Evolutionary conservation across 2,797 vertebrate genomes (phyloP).

Genomic region (Trachurus trachurus): DNA sequence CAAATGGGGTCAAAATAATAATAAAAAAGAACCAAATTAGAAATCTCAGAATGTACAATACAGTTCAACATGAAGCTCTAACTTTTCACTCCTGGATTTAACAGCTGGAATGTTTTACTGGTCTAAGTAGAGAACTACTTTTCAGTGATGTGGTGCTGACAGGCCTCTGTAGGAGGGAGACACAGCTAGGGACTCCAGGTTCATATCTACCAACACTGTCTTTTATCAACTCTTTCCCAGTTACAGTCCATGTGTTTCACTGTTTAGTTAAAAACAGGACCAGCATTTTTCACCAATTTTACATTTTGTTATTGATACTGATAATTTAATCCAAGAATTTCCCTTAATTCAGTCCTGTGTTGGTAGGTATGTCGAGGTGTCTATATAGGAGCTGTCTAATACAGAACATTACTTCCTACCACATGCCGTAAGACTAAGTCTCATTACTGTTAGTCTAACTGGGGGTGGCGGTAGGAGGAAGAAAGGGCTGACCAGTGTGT

Average conservation of each 20-base stretch:
- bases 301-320: background rate
- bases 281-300: conserved; percentile 2
- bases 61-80: background rate
- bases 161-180: conserved; percentile 66
- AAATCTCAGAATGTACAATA: conserved; percentile 2
- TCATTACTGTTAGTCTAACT: conserved; percentile 65
- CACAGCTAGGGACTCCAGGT: conserved; percentile 60
- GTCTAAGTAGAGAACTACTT: conserved; percentile 40
- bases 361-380: conserved; percentile 77
- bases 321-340: conserved; percentile 40
- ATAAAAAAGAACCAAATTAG: background rate
- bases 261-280: conserved; percentile 5
- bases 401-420: conserved; percentile 70
- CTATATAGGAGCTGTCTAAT: conserved; percentile 72
- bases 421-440: conserved; percentile 77
- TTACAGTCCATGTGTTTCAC: background rate
- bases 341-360: conserved; percentile 55
- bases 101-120: conserved; percentile 30
- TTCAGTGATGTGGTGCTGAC: conserved; percentile 67
- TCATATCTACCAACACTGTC: conserved; percentile 80
- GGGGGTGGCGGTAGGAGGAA: conserved; percentile 51
- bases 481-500: conserved; percentile 68
- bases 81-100: conserved; percentile 29
- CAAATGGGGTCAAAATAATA: background rate
- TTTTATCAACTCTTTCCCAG: background rate